Percentiles rank a stretch among this genome's conserved stretches.
Conservation (phyloP, 2,888 invertebrate genomes). For the Mantis religiosa region DNA sequence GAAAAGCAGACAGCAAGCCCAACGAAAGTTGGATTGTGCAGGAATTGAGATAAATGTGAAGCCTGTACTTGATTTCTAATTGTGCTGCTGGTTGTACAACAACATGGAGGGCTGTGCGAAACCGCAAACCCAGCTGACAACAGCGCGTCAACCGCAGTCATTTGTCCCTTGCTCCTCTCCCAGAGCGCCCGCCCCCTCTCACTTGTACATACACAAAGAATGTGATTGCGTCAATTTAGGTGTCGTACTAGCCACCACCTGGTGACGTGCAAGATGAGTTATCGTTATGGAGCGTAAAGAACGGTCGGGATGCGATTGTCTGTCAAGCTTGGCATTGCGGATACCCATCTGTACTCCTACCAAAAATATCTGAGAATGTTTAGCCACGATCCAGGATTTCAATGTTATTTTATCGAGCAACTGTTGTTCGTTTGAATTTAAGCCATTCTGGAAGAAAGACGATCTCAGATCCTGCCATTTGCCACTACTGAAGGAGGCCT, state of each 20-base stretch:
- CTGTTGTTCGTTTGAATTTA: too few relatives aligned
- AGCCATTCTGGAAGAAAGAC: too few relatives aligned
- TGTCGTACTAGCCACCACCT: neutral
- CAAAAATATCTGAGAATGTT: too few relatives aligned
- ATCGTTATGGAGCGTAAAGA: neutral
- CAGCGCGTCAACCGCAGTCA: slow-evolving; percentile 25
- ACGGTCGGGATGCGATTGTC: neutral
- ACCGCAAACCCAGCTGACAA: slow-evolving; percentile 25
- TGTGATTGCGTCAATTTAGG: slow-evolving; percentile 11
- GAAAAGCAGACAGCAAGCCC: too few relatives aligned
- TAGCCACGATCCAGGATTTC: too few relatives aligned
- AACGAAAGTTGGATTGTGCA: neutral
- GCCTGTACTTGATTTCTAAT: neutral
- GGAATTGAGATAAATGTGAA: neutral
- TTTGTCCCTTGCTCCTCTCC: slow-evolving; percentile 11
- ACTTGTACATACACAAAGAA: neutral
- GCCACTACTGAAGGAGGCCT: too few relatives aligned
- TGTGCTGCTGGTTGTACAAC: neutral
- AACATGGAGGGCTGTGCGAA: slow-evolving; percentile 12
- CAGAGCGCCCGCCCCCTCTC: neutral
- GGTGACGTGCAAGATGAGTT: slow-evolving; percentile 1
- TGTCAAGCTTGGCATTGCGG: neutral
- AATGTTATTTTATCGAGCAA: too few relatives aligned
- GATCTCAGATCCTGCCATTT: too few relatives aligned
- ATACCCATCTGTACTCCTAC: neutral